A percentile compares a stretch with the other conserved stretches of the same genome.
phyloP scores from a whole-genome alignment of 2,797 vertebrate species.

The Siniperca scherzeri region DNA sequence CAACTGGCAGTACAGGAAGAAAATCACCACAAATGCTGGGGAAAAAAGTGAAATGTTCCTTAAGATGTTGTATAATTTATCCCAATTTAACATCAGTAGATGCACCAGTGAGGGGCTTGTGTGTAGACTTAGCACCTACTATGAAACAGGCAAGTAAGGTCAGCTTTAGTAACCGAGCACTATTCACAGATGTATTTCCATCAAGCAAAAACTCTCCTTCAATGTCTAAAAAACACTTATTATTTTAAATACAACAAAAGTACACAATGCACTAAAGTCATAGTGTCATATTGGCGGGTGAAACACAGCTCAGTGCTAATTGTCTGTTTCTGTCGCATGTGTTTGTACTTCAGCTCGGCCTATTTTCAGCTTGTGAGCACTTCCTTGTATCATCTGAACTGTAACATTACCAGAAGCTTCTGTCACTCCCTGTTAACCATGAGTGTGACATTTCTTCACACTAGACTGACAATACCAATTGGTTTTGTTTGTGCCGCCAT shows the following conservation, averaged over 20 bases:
- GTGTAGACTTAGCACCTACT: neutral
- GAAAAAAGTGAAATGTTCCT: neutral
- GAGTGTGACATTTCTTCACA: conserved; percentile 58
- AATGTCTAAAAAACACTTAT: neutral
- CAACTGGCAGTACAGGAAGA: neutral
- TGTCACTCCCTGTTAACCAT: conserved; percentile 42
- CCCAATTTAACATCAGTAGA: neutral
- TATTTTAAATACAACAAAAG: conserved; percentile 8
- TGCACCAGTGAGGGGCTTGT: neutral
- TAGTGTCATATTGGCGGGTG: neutral
- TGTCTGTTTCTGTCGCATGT: conserved; percentile 49
- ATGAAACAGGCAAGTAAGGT: neutral
- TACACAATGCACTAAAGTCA: neutral
- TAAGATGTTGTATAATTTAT: neutral
- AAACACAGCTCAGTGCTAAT: conserved; percentile 44
- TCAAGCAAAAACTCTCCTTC: neutral
- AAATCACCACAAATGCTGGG: too few relatives aligned
- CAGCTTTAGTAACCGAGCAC: neutral
- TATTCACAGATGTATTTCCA: neutral
- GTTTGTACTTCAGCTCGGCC: conserved; percentile 57
- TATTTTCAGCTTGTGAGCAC: conserved; percentile 82
- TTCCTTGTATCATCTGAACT: conserved; percentile 82
- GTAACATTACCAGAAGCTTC: conserved; percentile 57
- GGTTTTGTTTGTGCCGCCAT: conserved; percentile 39
- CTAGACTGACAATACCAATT: conserved; percentile 18